These are phyloP conservation scores for Tricholauxania praeusta DNA, from an alignment of 2,888 invertebrate genomes.

Conservation along the genomic window DNA sequence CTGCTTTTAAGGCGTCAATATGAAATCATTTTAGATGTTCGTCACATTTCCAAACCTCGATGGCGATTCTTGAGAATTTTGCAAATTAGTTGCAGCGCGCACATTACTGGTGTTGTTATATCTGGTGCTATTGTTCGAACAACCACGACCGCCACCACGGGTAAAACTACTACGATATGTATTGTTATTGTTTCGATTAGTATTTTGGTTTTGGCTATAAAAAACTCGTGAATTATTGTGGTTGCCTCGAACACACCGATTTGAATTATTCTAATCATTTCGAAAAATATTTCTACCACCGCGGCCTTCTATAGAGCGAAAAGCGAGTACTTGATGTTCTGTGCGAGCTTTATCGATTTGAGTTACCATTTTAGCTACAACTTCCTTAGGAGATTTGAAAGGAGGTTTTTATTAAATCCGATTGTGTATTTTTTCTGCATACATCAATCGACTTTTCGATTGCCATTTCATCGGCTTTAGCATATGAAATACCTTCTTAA, in stretches of 20 bases:
- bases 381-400: not conserved
- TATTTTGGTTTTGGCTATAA: too few relatives aligned
- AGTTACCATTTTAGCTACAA: not conserved
- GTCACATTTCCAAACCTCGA: slow-evolving; percentile 5
- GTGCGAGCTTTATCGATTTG: not conserved
- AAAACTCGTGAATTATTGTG: too few relatives aligned
- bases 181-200: too few relatives aligned
- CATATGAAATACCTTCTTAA: not conserved
- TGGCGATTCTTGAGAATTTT: not conserved
- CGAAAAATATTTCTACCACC: slow-evolving; percentile 1
- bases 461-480: not conserved
- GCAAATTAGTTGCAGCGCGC: not conserved
- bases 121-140: too few relatives aligned
- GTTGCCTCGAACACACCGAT: too few relatives aligned
- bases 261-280: not conserved
- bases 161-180: too few relatives aligned
- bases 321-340: slow-evolving; percentile 9
- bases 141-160: too few relatives aligned
- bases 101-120: not conserved
- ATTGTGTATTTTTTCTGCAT: not conserved
- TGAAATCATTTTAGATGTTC: not conserved
- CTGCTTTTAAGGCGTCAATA: not conserved
- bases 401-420: not conserved
- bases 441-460: too few relatives aligned
- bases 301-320: not conserved